Evolutionary conservation across 2,888 invertebrate genomes (phyloP), one percentile per base, ranked within the genome.

Genomic region (Gymnocheta viridis): DNA sequence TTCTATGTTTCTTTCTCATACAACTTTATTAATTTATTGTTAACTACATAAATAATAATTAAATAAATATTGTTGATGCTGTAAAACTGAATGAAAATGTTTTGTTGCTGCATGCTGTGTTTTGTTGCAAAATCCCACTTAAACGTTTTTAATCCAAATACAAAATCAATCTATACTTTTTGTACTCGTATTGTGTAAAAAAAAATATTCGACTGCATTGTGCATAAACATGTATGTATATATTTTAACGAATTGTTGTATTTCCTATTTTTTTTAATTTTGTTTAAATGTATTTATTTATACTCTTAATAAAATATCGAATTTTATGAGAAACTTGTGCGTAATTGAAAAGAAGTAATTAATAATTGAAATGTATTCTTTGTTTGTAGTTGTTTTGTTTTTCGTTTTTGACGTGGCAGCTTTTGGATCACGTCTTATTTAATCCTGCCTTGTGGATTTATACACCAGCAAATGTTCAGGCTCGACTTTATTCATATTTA

Each of bases 391-490:
- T 96, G 93, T 96, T 96, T 94, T 96, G 96, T 94, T 96, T 96
- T 94, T 96, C 96, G 91, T 96, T 96, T 94, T 94, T 96, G 91
- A 96, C 96, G 90, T 96, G 96, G 96, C 98, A 99, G 96, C 95
- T 99, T 88, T 94, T 99, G 94, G 99, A 99, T 93, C 98, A 99
- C 94, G 96, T 99, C 82, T 95, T 99, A 87, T 99, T 99, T 95
- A 99, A 99, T 94, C 99, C 99, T 9, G 98, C 98, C 35, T 94
- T 99, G 85, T 99, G 99, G 99, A 99, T 99, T 90, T 98, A 99
- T 93, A 98, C 99, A 12, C 97, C 98, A 67, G 97, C 99, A 38
- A 96, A 97, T 86, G 99, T 99, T 9, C 99, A 99, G 92, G 97
- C 97, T 58, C 94, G 96, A 87, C 94, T 99, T 66, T 99, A 99